These are phyloP conservation scores for Xestobium rufovillosum DNA, from an alignment of 2,888 invertebrate species.

Conservation along the genomic window DNA sequence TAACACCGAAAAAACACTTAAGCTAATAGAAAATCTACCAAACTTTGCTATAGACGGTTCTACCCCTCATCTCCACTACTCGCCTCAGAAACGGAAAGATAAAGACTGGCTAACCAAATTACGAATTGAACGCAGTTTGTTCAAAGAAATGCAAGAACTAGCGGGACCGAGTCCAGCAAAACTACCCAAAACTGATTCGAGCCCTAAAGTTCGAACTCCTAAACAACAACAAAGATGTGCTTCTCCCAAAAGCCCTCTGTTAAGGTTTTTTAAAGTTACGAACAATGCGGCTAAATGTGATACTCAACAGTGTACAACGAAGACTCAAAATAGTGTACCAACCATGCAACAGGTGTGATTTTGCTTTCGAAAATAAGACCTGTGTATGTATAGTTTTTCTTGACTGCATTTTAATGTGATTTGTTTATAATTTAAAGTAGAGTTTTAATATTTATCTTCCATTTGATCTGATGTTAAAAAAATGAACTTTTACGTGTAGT, in stretches of 20 bases:
- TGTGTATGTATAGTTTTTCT: no score
- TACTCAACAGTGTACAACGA: no score
- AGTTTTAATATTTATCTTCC: no score
- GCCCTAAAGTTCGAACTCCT: conserved; percentile 20
- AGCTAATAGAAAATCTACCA: conserved; percentile 65
- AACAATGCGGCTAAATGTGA: conserved; percentile 20
- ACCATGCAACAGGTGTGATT: no score
- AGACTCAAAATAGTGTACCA: no score
- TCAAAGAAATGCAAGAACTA: conserved; percentile 31
- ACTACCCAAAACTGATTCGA: conserved; percentile 27
- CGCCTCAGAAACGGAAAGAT: conserved; percentile 59
- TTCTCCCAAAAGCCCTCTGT: conserved; percentile 31
- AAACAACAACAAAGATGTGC: conserved; percentile 14
- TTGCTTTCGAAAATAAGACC: no score
- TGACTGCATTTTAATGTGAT: no score
- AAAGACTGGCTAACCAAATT: conserved; percentile 67
- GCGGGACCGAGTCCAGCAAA: conserved; percentile 30
- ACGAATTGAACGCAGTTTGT: conserved; percentile 46
- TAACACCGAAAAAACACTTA: no score
- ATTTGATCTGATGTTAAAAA: no score
- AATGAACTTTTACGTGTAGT: no score
- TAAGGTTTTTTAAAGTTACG: conserved; percentile 35
- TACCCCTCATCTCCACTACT: conserved; percentile 68
- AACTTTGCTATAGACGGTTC: conserved; percentile 70
- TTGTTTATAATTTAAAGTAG: no score